Percentiles rank a stretch among this genome's conserved stretches.
phyloP scores from a whole-genome alignment of 2,113 vertebrate genomes.

The Petroica traversi region DNA sequence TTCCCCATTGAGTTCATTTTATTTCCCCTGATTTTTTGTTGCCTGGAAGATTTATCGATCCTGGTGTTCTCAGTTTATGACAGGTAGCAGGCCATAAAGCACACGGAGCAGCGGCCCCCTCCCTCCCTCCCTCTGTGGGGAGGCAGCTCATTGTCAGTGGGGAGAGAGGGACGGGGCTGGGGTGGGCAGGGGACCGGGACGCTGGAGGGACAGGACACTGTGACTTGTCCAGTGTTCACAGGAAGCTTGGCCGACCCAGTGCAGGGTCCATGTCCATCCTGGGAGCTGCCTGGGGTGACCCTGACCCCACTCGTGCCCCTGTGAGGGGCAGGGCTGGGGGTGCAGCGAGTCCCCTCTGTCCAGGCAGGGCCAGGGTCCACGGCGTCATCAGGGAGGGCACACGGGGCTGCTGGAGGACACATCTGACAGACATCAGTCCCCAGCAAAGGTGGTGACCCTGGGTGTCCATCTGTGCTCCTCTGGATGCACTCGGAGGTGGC shows the following conservation, averaged over 20 bases:
- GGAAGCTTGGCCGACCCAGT: rapidly evolving
- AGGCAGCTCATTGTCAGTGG: rapidly evolving
- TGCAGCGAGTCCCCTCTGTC: neutral
- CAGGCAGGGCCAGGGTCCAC: rapidly evolving
- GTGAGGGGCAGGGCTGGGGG: neutral
- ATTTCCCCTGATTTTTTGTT: conserved; percentile 60
- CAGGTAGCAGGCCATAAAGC: conserved; percentile 52
- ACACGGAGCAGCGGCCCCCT: neutral
- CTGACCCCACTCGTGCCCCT: neutral
- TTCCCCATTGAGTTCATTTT: conserved; percentile 53
- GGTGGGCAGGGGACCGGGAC: rapidly evolving
- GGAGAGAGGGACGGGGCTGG: neutral
- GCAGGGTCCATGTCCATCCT: neutral
- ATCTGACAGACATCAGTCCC: neutral
- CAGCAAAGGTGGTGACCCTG: neutral
- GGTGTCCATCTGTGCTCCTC: neutral
- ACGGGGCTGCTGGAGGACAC: neutral
- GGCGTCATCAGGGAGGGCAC: rapidly evolving
- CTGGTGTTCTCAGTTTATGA: conserved; percentile 63
- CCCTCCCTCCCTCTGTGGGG: neutral
- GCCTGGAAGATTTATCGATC: conserved; percentile 43
- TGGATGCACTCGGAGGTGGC: neutral
- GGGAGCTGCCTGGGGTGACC: neutral
- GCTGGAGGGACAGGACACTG: neutral
- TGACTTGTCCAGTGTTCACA: rapidly evolving